Evolutionary conservation across 2,888 invertebrate genomes (phyloP).

Genomic region (Troides aeacus): DNA sequence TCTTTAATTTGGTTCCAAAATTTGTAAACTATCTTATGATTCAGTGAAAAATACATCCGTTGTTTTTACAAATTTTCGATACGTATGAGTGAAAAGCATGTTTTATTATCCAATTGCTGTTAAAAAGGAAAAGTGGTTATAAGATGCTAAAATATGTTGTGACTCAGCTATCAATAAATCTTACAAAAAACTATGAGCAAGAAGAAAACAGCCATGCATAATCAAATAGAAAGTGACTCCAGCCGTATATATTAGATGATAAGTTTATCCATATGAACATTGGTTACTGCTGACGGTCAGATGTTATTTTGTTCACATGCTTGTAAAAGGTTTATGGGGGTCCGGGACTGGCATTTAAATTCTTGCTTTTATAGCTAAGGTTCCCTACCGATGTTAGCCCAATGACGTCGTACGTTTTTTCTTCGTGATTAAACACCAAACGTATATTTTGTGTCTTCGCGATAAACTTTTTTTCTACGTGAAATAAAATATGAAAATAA

Average conservation of each 20-base stretch:
- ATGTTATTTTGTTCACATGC: slow-evolving; percentile 24
- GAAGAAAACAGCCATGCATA: background rate
- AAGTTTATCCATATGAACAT: slow-evolving; percentile 18
- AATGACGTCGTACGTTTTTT: slow-evolving; percentile 17
- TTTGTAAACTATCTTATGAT: no score
- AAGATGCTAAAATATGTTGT: no score
- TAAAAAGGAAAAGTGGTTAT: no score
- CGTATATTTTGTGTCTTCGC: background rate
- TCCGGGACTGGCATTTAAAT: slow-evolving; percentile 20
- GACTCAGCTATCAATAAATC: background rate
- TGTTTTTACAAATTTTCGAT: no score
- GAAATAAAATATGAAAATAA: background rate
- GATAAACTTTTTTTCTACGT: background rate
- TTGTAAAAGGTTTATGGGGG: slow-evolving; percentile 25
- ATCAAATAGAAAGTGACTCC: background rate
- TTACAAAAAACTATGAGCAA: background rate
- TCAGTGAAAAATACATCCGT: no score
- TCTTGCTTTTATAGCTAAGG: slow-evolving; percentile 25
- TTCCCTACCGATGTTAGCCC: slow-evolving; percentile 14
- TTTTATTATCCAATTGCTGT: no score
- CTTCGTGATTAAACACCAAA: slow-evolving; percentile 18
- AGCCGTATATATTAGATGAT: slow-evolving; percentile 9
- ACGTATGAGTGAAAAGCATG: no score
- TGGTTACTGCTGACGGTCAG: slow-evolving; percentile 18
- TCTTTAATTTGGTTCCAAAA: no score